These are phyloP conservation scores for Mesorhabditis spiculigera DNA, from an alignment of 2,888 invertebrate genomes.

Conservation along the genomic window DNA sequence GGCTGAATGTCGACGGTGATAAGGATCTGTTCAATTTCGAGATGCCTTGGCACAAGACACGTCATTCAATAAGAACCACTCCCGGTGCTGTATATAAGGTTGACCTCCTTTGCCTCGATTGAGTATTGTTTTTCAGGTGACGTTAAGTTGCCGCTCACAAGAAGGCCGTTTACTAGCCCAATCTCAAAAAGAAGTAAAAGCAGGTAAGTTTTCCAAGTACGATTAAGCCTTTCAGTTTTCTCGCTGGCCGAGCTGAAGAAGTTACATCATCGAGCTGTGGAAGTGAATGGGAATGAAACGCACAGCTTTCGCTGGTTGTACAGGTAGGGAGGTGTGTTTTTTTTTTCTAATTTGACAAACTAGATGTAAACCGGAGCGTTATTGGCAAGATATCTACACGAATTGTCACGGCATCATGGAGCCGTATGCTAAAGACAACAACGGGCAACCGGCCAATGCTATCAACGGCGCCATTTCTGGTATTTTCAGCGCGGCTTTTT, in stretches of 20 bases:
- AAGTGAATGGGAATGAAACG: conserved; percentile 23
- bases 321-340: conserved; percentile 18
- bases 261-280: conserved; percentile 23
- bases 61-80: background rate
- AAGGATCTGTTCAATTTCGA: background rate
- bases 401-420: conserved; percentile 43
- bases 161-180: background rate
- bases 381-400: conserved; percentile 47
- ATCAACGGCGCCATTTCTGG: conserved; percentile 48
- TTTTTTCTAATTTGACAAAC: conserved; percentile 5
- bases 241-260: conserved; percentile 17
- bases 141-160: background rate
- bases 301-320: conserved; percentile 35
- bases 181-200: background rate
- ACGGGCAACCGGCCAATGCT: conserved; percentile 51
- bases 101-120: background rate
- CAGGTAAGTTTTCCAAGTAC: background rate
- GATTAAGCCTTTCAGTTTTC: background rate
- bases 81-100: conserved; percentile 1
- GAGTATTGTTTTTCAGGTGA: background rate
- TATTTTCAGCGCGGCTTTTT: conserved; percentile 6
- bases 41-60: background rate
- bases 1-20: background rate
- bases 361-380: conserved; percentile 45
- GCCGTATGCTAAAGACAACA: conserved; percentile 53